Conservation (phyloP, 2,113 vertebrate species). For the Anseranas semipalmata region DNA sequence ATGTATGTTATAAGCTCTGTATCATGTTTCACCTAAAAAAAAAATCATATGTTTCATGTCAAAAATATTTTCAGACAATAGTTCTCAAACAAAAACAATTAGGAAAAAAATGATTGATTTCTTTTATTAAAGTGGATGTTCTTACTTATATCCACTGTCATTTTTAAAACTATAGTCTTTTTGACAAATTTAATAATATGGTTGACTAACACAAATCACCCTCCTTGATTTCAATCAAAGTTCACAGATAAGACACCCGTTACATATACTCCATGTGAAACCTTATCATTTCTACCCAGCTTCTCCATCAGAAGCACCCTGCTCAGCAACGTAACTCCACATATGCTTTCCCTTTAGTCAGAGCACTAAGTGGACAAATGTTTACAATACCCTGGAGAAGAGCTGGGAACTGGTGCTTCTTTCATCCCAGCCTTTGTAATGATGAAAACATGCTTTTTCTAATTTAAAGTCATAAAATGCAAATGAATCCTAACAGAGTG, state of each 20-base stretch:
- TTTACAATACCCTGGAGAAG: not conserved
- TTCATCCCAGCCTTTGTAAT: not conserved
- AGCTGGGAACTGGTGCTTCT: not conserved
- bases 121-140: not conserved
- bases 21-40: not conserved
- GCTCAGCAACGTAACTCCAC: not conserved
- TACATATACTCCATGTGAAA: accelerated
- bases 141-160: not conserved
- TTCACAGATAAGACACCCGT: not conserved
- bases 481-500: not conserved
- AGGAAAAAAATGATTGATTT: not conserved
- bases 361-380: not conserved
- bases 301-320: not conserved
- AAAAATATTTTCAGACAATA: not conserved
- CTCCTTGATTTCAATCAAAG: not conserved
- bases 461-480: not conserved
- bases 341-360: not conserved
- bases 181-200: not conserved
- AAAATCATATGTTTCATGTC: not conserved
- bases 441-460: not conserved
- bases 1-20: not conserved
- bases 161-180: not conserved
- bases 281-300: accelerated
- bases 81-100: not conserved
- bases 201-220: not conserved